phyloP scores from a whole-genome alignment of 2,113 vertebrate species.

The Cisticola juncidis region DNA sequence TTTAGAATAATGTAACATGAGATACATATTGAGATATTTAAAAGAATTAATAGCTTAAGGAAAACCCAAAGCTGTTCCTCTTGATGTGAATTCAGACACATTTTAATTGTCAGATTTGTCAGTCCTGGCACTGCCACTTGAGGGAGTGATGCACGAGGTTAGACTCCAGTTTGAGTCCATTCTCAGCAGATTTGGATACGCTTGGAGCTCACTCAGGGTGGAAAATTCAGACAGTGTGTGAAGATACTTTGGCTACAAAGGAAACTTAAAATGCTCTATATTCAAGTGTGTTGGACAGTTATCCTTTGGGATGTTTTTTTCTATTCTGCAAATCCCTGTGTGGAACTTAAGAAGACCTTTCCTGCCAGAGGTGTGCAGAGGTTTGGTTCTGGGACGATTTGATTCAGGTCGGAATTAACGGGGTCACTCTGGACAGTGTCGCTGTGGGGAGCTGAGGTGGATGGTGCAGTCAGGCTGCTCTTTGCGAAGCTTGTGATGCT shows the following conservation, averaged over 20 bases:
- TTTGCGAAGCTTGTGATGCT: background rate
- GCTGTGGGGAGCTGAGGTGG: background rate
- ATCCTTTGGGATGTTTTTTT: background rate
- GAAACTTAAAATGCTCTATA: background rate
- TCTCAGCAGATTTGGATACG: background rate
- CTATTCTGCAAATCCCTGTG: background rate
- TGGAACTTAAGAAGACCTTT: background rate
- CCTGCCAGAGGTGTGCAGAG: background rate
- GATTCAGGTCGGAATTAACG: rapidly evolving
- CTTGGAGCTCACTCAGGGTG: background rate
- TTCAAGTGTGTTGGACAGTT: background rate
- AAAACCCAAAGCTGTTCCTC: background rate
- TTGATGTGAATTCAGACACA: background rate
- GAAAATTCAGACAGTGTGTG: background rate
- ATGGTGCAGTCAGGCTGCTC: background rate
- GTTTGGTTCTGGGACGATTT: background rate
- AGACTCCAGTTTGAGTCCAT: background rate
- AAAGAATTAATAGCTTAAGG: background rate
- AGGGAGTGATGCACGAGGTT: background rate
- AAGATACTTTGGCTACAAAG: background rate
- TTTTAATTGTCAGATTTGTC: background rate
- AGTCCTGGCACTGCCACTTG: background rate
- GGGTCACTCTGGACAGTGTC: background rate
- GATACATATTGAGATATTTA: background rate
- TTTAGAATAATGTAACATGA: background rate